These are phyloP conservation scores for Plodia interpunctella DNA, from an alignment of 1,140 invertebrate species.

Conservation along the genomic window DNA sequence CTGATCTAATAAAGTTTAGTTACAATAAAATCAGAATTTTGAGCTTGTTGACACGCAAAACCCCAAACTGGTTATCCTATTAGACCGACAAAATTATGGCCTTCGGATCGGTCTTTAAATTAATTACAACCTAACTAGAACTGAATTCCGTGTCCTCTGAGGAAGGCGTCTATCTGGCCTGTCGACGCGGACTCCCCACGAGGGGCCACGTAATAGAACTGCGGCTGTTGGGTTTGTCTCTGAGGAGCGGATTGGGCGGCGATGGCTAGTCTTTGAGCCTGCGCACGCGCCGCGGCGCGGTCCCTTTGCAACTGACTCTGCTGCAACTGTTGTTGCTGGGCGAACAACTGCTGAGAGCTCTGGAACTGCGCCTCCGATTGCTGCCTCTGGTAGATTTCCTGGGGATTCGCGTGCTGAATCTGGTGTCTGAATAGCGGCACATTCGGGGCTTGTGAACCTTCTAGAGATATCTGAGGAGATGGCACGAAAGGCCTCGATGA, in stretches of 20 bases:
- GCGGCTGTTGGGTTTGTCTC: conserved; percentile 56
- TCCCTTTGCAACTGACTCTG: conserved; percentile 77
- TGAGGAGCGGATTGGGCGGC: conserved; percentile 62
- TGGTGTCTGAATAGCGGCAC: conserved; percentile 72
- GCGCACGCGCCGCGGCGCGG: conserved; percentile 65
- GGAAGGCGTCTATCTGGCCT: conserved; percentile 88
- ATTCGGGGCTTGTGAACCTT: conserved; percentile 45
- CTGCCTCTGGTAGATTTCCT: conserved; percentile 84
- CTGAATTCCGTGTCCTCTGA: conserved; percentile 83
- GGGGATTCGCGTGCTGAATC: conserved; percentile 74
- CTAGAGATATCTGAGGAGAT: conserved; percentile 61
- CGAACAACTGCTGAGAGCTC: conserved; percentile 85
- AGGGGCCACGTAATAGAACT: conserved; percentile 83
- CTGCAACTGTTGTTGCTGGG: conserved; percentile 83
- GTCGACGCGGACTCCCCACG: conserved; percentile 75
- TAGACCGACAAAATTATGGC: conserved; percentile 4
- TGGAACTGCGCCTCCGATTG: conserved; percentile 82
- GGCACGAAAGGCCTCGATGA: conserved; percentile 62
- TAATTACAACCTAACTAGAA: conserved; percentile 68
- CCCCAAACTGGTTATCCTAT: not conserved
- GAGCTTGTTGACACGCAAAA: not conserved
- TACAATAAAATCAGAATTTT: no score
- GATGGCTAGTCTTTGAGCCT: conserved; percentile 67
- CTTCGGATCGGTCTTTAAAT: conserved; percentile 30
- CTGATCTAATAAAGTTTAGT: no score